Conservation (phyloP, 2,888 invertebrate genomes). For the Cerastoderma edule region DNA sequence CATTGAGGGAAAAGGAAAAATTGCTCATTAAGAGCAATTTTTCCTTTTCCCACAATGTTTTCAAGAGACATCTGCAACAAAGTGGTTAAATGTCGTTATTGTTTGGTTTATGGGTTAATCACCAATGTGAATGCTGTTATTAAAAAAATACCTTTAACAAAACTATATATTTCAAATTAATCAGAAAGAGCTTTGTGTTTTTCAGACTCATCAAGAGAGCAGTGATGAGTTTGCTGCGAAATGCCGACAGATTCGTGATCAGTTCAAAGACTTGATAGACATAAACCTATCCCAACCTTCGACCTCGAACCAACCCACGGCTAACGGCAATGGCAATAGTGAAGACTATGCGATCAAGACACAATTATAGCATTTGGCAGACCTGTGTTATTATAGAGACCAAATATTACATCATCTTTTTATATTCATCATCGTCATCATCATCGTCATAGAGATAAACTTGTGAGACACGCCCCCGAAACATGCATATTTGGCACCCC, state of each 20-base stretch:
- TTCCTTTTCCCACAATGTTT: too few species aligned
- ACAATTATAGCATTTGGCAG: slow-evolving; percentile 43
- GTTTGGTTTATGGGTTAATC: too few species aligned
- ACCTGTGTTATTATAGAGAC: slow-evolving; percentile 13
- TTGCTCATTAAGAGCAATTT: too few species aligned
- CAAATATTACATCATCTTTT: slow-evolving; percentile 9
- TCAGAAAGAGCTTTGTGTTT: background rate
- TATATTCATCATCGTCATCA: slow-evolving; percentile 2
- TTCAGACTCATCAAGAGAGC: slow-evolving; percentile 64
- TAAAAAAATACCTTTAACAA: too few species aligned
- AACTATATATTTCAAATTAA: background rate
- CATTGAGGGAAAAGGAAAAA: too few species aligned
- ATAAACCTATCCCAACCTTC: slow-evolving; percentile 33
- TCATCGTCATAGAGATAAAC: slow-evolving; percentile 15
- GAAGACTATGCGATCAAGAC: slow-evolving; percentile 47
- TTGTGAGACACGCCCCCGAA: too few species aligned
- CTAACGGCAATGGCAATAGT: slow-evolving; percentile 32
- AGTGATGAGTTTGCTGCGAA: slow-evolving; percentile 69
- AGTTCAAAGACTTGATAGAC: slow-evolving; percentile 63
- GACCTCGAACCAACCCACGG: slow-evolving; percentile 20
- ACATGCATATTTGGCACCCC: too few species aligned
- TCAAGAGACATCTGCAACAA: too few species aligned
- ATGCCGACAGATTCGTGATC: slow-evolving; percentile 64
- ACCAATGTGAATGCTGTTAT: too few species aligned
- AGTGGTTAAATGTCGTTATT: too few species aligned